Evolutionary conservation across 2,113 vertebrate genomes (phyloP), one percentile per base, ranked within the genome.

Genomic region (Myxocyprinus asiaticus): DNA sequence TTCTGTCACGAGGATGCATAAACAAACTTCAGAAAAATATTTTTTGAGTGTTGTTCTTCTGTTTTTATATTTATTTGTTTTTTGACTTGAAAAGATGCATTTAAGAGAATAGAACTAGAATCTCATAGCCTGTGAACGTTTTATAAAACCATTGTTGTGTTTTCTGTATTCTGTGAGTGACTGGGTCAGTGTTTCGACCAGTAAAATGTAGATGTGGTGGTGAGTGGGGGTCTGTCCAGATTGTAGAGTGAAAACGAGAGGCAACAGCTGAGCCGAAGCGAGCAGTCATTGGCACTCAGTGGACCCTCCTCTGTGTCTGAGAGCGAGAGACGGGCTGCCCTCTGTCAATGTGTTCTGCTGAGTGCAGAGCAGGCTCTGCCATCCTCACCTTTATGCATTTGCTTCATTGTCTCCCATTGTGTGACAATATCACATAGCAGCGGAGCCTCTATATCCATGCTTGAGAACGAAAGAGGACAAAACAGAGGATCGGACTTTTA

Each of bases 201-300:
- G 17, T 83, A 77, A 66, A 76, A 65, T 56, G 48, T 59, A 70
- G 74, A 14, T 82, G 66, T 15, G 61, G 6, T 53, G 71, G 73
- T 66, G n/a, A 62, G 78, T 59, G 61, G 22, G 83, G 65, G 65
- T 59, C 64, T 65, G 74, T 58, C 59, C 64, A 81, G 62, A 84
- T 85, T 89, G 81, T 83, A 87, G 81, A 82, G 69, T 67, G 85
- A 88, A 85, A 93, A 91, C 85, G 90, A 91, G 89, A 88, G 87
- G 90, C 89, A 92, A 92, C 92, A 93, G 92, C 92, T 93, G 92
- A 92, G 87, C 88, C 80, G 86, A 87, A 91, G 86, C 88, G 88
- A 90, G 90, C 91, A 87, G 89, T 90, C 87, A 81, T 85, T 86
- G 83, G 58, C 78, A 76, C 82, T 86, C 76, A 83, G 83, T 86